Base-by-base conservation (phyloP, 2,113 vertebrate species). In the Mastomys coucha region DNA sequence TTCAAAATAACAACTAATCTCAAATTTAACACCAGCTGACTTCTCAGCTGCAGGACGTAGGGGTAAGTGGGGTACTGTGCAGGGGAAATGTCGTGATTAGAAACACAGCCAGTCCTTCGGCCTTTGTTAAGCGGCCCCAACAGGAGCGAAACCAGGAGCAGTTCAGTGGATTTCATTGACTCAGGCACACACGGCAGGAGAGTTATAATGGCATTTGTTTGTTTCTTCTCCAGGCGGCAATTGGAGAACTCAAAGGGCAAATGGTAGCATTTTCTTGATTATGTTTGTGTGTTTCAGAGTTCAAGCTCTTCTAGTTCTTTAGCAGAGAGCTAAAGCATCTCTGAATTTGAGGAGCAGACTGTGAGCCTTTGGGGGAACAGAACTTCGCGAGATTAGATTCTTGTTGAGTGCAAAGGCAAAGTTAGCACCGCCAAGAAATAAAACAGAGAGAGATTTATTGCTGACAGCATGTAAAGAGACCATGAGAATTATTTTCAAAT, bases 231-330 rank as follows among this genome's bases (percentile, higher is more conserved):
- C 33, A 77, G 78, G 33, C 13, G 88, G 73, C 39, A 78, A 39
- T 70, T 77, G 80, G 53, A 73, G 51, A 87, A 92, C 53, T 87
- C 69, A 88, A 91, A 93, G 53, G 76, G 89, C 69, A 75, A 82
- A 78, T 95, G 42, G 24, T 19, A 65, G 13, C 75, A 45, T 81
- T 81, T 81, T 24, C 17, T 31, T 11, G 16, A 19, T 53, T 56
- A 56, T 80, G 70, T 49, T 10, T 88, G 0, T 24, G 28, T 87
- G 11, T 70, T 58, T 39, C 82, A 78, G 92, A 31, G 22, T 31
- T 76, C 76, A 84, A 56, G 39, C 69, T 95, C 28, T 75, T 56
- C 85, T 78, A 51, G 56, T 42, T 91, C 4, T 17, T 75, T 88
- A 69, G 73, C 20, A 58, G 33, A 89, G 58, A 72, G 36, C 20